Conservation (phyloP, 2,797 vertebrate species). For the Percopsis omiscomaycus region DNA sequence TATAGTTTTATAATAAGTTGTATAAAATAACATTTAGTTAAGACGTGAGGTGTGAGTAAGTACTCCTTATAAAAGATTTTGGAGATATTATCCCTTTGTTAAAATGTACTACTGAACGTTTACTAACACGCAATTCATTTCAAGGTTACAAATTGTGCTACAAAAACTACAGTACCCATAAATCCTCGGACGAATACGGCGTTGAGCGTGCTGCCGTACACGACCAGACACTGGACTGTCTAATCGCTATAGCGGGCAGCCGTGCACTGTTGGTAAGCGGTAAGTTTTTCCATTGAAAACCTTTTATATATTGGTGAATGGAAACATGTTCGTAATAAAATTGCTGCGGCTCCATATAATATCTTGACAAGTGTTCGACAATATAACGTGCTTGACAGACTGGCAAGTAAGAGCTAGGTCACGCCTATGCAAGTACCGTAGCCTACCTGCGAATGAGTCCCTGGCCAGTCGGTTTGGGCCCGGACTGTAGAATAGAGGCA, state of each 20-base stretch:
- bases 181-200: constrained; percentile 32
- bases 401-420: constrained; percentile 52
- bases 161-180: constrained; percentile 56
- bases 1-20: no score
- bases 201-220: constrained; percentile 53
- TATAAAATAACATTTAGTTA: no score
- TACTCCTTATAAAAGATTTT: no score
- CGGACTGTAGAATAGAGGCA: constrained; percentile 8
- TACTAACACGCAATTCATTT: no score
- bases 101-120: no score
- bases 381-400: constrained; percentile 26
- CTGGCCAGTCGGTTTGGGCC: constrained; percentile 60
- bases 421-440: constrained; percentile 69
- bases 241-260: constrained; percentile 70
- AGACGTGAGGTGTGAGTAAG: no score
- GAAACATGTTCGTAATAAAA: constrained; percentile 37
- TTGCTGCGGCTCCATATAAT: constrained; percentile 8
- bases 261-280: constrained; percentile 73
- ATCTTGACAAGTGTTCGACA: neutral
- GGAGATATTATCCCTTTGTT: no score
- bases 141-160: neutral
- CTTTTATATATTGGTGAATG: constrained; percentile 45
- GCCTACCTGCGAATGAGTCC: constrained; percentile 41
- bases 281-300: constrained; percentile 60
- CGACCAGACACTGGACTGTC: constrained; percentile 59